Conservation (phyloP, 1,140 invertebrate species). For the Dendroctonus valens region DNA sequence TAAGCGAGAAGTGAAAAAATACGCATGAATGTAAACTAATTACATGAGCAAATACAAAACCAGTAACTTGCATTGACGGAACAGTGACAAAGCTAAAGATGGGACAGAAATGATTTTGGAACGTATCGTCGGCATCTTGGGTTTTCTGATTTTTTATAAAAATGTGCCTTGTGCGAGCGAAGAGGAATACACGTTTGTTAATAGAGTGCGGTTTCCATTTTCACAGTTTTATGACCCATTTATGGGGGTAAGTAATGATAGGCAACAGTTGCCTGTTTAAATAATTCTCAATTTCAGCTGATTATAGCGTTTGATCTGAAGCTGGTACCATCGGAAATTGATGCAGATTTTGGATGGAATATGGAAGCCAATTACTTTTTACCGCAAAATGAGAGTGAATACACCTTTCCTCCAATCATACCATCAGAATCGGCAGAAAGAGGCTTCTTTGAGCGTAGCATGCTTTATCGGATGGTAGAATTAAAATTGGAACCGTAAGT, state of each 20-base stretch:
- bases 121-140: too few species aligned
- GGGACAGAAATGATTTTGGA: too few species aligned
- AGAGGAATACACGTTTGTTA: constrained; percentile 26
- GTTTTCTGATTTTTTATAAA: too few species aligned
- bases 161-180: not conserved
- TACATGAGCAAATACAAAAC: too few species aligned
- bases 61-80: too few species aligned
- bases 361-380: constrained; percentile 69
- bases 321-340: constrained; percentile 65
- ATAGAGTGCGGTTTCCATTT: constrained; percentile 35
- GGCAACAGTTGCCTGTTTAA: not conserved
- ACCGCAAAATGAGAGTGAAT: constrained; percentile 43
- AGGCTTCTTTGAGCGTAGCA: constrained; percentile 35
- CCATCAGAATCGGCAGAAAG: constrained; percentile 26
- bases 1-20: too few species aligned
- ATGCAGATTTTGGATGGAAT: constrained; percentile 73
- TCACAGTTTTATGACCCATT: constrained; percentile 31
- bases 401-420: constrained; percentile 42
- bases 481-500: constrained; percentile 45
- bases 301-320: constrained; percentile 72
- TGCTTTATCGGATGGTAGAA: constrained; percentile 42
- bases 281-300: constrained; percentile 46
- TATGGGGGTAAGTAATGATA: constrained; percentile 34
- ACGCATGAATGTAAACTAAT: not conserved
- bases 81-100: too few species aligned